These are phyloP conservation scores for Pteromalus puparum DNA, from an alignment of 1,140 invertebrate genomes.

Conservation along the genomic window DNA sequence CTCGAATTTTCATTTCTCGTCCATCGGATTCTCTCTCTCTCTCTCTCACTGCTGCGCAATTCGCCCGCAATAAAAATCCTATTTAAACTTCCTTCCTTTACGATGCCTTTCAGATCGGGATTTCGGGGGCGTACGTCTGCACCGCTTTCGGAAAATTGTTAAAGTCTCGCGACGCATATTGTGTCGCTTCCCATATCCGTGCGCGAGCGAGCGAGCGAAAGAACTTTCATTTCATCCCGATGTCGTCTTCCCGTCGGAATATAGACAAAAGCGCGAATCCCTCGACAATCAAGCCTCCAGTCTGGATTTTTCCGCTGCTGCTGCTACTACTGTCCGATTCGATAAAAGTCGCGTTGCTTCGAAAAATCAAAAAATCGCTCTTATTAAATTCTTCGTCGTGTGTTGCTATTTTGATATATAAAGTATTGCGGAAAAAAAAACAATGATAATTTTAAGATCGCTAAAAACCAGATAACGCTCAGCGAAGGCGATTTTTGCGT, in stretches of 20 bases:
- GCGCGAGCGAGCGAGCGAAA: not conserved
- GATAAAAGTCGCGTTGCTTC: constrained; percentile 35
- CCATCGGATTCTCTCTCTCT: constrained; percentile 12
- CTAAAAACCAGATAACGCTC: no score
- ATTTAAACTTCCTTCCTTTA: constrained; percentile 41
- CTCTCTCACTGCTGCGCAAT: not conserved
- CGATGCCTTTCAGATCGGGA: constrained; percentile 21
- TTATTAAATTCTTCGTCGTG: constrained; percentile 22
- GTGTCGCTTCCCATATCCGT: not conserved
- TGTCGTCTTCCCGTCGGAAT: not conserved
- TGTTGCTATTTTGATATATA: no score
- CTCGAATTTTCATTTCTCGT: constrained; percentile 45
- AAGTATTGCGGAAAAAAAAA: no score
- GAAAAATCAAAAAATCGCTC: not conserved
- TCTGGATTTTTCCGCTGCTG: not conserved
- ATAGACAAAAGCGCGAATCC: constrained; percentile 45
- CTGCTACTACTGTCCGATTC: not conserved
- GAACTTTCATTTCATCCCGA: constrained; percentile 43
- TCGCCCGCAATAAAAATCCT: constrained; percentile 42
- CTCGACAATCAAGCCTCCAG: constrained; percentile 32
- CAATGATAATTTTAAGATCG: not conserved
- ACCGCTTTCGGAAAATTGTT: constrained; percentile 30
- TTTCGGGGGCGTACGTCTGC: constrained; percentile 6
- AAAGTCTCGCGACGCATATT: constrained; percentile 38
- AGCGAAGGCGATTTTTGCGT: not conserved